Evolutionary conservation across 2,113 vertebrate genomes (phyloP), one percentile per base, ranked within the genome.

Genomic region (Corapipo altera): DNA sequence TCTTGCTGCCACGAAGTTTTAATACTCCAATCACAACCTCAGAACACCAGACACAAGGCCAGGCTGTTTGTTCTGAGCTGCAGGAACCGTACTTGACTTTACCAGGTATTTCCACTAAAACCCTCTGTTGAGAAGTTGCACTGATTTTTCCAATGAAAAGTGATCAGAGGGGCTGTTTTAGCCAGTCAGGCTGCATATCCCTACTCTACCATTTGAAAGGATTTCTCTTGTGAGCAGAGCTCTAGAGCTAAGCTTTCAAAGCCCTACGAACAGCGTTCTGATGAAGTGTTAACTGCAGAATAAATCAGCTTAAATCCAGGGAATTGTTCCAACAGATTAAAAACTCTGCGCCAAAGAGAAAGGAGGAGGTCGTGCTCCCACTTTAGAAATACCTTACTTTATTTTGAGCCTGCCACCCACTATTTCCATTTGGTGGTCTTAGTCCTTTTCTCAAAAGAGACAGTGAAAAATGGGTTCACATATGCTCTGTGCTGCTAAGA

Each of bases 211-310:
- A 24, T 24, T 46, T 0, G 0, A 49, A 91, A 86, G 43, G 75
- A 92, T 88, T 96, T 92, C 55, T 88, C 67, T 75, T 30, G 49
- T 0, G 13, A 93, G 30, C 33, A 81, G 57, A 92, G 69, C 86
- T 77, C 91, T 49, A 44, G 46, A 95, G 80, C 48, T 92, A 93
- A 95, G 70, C 93, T 94, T 91, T 59, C 84, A 95, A 91, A 95
- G 66, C 65, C 51, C 26, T 28, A 41, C 2, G 33, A 93, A 91
- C 61, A 74, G 41, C 5, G 0, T 71, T 95, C 77, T 95, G 84
- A 96, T 92, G 44, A 81, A 93, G 65, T 54, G 55, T 84, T 95
- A 95, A 95, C 77, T 92, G 80, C 80, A 72, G 41, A 89, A 91
- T 78, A 96, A 95, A 94, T 93, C 69, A 65, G 84, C 72, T 73